These are phyloP conservation scores for Gymnocephalus cernua DNA, from an alignment of 2,113 vertebrate genomes.

Conservation along the genomic window DNA sequence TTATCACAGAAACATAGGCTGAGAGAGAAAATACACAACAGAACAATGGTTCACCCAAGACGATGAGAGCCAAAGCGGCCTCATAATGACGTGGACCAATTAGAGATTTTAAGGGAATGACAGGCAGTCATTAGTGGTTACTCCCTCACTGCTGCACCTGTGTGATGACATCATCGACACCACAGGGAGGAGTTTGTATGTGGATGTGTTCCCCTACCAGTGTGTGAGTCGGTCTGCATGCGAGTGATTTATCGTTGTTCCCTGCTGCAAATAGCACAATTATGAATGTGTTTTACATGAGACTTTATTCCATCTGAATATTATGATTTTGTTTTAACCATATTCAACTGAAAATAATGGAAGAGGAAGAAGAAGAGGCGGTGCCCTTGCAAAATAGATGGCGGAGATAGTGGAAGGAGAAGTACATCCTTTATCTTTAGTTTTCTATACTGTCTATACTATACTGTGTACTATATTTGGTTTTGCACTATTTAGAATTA, in stretches of 20 bases:
- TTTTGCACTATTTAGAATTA: no score
- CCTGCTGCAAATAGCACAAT: neutral
- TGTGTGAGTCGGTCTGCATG: slow-evolving; percentile 6
- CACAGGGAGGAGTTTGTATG: slow-evolving; percentile 16
- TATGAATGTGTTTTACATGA: neutral
- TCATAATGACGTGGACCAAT: slow-evolving; percentile 50
- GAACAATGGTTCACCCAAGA: slow-evolving; percentile 33
- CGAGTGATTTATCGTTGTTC: slow-evolving; percentile 3
- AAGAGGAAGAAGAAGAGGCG: no score
- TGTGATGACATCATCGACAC: slow-evolving; percentile 53
- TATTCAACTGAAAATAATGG: neutral
- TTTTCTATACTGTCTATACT: no score
- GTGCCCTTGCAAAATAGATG: no score
- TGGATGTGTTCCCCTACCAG: slow-evolving; percentile 13
- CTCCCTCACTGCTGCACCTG: slow-evolving; percentile 70
- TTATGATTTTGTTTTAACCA: neutral
- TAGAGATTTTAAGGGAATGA: slow-evolving; percentile 61
- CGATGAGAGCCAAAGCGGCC: slow-evolving; percentile 47
- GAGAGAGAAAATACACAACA: slow-evolving; percentile 29
- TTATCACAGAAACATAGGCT: slow-evolving; percentile 44
- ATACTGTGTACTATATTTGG: no score
- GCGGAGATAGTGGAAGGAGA: no score
- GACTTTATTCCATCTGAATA: neutral
- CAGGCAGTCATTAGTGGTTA: slow-evolving; percentile 66
- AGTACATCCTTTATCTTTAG: no score